These are phyloP conservation scores for Melanchra persicariae DNA, from an alignment of 2,888 invertebrate genomes.

Conservation along the genomic window DNA sequence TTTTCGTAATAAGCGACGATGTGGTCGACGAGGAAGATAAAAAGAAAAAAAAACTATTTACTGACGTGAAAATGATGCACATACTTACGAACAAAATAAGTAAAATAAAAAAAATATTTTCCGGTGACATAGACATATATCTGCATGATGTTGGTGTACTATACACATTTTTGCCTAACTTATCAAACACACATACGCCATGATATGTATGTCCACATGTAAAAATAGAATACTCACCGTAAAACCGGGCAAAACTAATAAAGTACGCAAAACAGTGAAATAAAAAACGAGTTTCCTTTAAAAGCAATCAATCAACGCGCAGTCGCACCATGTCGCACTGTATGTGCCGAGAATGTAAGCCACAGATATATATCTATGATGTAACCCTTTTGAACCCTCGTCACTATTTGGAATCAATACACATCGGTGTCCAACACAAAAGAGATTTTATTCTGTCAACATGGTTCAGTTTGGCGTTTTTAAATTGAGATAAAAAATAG, in stretches of 20 bases:
- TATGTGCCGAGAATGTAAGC: not conserved
- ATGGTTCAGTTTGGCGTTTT: not conserved
- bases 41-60: too few relatives aligned
- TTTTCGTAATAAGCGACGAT: too few relatives aligned
- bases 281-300: conserved; percentile 10
- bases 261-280: not conserved
- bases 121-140: too few relatives aligned
- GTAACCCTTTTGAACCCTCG: conserved; percentile 31
- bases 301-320: conserved; percentile 34
- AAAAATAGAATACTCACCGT: not conserved
- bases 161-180: too few relatives aligned
- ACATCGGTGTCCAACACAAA: conserved; percentile 1
- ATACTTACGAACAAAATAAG: too few relatives aligned
- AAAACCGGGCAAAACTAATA: not conserved
- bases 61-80: too few relatives aligned
- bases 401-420: conserved; percentile 30
- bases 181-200: too few relatives aligned
- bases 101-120: too few relatives aligned
- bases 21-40: too few relatives aligned
- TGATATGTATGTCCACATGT: not conserved
- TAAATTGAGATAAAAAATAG: not conserved
- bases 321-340: not conserved
- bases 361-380: not conserved
- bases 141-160: too few relatives aligned
- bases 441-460: not conserved